These are phyloP conservation scores for Orbicella faveolata DNA, from an alignment of 64 coral and sea anemone species.

Conservation along the genomic window DNA sequence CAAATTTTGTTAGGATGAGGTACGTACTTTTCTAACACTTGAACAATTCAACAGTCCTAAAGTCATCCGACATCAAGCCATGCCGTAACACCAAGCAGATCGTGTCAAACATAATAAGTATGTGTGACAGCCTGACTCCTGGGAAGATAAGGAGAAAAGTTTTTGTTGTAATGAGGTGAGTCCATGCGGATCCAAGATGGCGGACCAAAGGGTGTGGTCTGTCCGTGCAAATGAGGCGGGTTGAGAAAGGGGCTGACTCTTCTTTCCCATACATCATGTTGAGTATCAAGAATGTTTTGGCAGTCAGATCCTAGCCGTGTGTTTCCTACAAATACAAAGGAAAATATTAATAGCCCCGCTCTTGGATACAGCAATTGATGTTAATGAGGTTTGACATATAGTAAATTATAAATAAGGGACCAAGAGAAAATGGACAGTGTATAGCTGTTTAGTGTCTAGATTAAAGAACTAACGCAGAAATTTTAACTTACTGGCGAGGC, in stretches of 20 bases:
- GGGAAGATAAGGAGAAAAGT: not conserved
- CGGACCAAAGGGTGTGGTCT: not conserved
- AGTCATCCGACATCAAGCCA: no score
- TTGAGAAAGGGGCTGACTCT: not conserved
- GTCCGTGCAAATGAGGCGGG: not conserved
- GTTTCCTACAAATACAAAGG: not conserved
- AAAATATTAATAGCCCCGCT: not conserved
- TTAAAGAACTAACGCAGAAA: no score
- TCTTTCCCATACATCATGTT: not conserved
- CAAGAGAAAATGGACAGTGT: no score
- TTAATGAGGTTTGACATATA: not conserved
- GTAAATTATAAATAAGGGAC: not conserved
- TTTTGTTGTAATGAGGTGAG: not conserved
- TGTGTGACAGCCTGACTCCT: not conserved
- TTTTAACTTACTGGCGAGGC: no score
- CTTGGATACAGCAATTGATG: not conserved
- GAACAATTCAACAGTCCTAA: no score
- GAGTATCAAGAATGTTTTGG: not conserved
- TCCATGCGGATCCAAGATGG: slow-evolving; percentile 17
- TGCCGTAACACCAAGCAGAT: not conserved
- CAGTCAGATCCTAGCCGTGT: not conserved
- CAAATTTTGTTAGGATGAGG: no score
- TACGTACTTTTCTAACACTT: no score
- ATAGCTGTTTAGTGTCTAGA: no score
- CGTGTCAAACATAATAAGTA: slow-evolving; percentile 5